Percentiles rank a stretch among this genome's conserved stretches.
Evolutionary conservation across 2,113 vertebrate genomes (phyloP).

Genomic region (Ovis aries): DNA sequence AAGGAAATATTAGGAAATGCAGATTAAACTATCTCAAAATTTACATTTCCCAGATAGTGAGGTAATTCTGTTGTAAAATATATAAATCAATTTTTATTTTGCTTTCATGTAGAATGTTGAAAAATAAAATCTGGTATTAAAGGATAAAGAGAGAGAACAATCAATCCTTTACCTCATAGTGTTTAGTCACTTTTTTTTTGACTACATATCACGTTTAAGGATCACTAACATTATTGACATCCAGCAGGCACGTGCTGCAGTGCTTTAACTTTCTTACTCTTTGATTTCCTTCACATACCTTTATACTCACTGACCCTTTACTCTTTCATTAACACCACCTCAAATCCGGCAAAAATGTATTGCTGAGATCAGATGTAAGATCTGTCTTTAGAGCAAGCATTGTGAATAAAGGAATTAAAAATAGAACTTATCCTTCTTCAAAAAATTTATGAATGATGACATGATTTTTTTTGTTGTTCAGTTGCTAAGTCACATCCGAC

Average conservation of each 20-base stretch:
- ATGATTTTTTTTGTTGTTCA: not conserved
- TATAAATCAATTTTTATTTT: not conserved
- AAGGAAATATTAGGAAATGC: not conserved
- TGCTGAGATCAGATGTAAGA: not conserved
- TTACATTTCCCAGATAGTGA: not conserved
- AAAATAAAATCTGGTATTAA: not conserved
- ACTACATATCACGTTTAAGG: not conserved
- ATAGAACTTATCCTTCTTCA: not conserved
- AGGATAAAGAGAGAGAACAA: not conserved
- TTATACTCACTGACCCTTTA: not conserved
- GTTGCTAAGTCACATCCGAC: not conserved
- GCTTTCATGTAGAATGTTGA: not conserved
- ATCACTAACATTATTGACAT: not conserved
- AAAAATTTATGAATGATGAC: not conserved
- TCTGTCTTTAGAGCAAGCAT: not conserved
- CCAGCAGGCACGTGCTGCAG: not conserved
- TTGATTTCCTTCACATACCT: not conserved
- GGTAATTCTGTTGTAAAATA: not conserved
- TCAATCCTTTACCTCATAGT: not conserved
- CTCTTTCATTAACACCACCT: not conserved
- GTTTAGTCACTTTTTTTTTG: not conserved
- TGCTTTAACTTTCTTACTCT: not conserved
- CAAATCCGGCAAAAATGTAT: not conserved
- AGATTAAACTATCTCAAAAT: not conserved
- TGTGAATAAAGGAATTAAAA: not conserved